These are phyloP conservation scores for Etheostoma cragini DNA, from an alignment of 2,113 vertebrate genomes.

Conservation along the genomic window DNA sequence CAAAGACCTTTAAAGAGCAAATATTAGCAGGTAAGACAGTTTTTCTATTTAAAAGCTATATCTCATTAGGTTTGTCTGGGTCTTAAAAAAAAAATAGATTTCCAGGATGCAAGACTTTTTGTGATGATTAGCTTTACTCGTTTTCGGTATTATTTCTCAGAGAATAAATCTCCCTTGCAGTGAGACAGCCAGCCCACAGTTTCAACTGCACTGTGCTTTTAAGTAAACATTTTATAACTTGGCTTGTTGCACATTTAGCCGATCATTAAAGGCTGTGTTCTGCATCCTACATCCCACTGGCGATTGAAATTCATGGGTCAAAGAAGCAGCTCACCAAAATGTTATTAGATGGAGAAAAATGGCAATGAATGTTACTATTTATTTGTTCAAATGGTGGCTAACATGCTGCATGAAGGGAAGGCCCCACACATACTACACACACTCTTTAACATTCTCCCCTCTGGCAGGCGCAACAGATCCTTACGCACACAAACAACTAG, in stretches of 20 bases:
- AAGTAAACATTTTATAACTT: constrained; percentile 26
- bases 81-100: not conserved
- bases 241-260: constrained; percentile 33
- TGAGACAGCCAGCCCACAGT: not conserved
- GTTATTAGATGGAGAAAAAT: constrained; percentile 15
- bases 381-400: not conserved
- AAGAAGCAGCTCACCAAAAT: constrained; percentile 47
- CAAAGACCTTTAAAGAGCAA: constrained; percentile 9
- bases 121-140: not conserved
- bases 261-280: constrained; percentile 33
- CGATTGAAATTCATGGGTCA: constrained; percentile 48
- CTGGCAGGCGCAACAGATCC: too few relatives aligned
- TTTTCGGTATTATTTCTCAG: not conserved
- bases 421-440: too few relatives aligned
- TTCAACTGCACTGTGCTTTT: constrained; percentile 26
- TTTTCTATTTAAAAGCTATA: not conserved
- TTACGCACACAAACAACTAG: too few relatives aligned
- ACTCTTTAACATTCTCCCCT: too few relatives aligned
- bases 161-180: not conserved
- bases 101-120: not conserved
- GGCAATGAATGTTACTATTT: not conserved
- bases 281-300: constrained; percentile 34
- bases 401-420: not conserved
- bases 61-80: not conserved
- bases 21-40: not conserved